These are phyloP conservation scores for Nylanderia fulva DNA, from an alignment of 1,140 invertebrate genomes.

Conservation along the genomic window DNA sequence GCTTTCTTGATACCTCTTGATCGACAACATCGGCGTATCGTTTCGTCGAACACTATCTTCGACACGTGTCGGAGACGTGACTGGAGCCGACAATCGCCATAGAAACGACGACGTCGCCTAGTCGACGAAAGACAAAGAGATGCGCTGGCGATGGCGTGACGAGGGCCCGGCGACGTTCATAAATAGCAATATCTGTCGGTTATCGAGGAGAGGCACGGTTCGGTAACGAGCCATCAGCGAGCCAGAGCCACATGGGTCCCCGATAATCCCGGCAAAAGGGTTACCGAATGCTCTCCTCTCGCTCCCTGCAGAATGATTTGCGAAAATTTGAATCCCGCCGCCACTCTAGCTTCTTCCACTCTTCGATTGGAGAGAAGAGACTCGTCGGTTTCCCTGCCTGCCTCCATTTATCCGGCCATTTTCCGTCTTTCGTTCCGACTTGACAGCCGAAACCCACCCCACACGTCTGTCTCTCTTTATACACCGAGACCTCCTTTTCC, in stretches of 20 bases:
- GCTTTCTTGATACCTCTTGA: constrained; percentile 27
- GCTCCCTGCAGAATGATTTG: constrained; percentile 78
- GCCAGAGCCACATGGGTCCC: constrained; percentile 83
- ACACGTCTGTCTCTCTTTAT: not conserved
- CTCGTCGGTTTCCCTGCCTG: constrained; percentile 23
- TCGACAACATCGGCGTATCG: constrained; percentile 21
- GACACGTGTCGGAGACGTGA: constrained; percentile 70
- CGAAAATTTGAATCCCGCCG: constrained; percentile 82
- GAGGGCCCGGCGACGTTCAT: constrained; percentile 76
- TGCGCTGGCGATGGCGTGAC: constrained; percentile 50
- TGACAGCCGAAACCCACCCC: constrained; percentile 35
- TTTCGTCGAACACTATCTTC: constrained; percentile 41
- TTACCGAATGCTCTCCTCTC: constrained; percentile 63
- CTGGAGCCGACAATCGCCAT: constrained; percentile 48
- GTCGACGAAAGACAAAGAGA: constrained; percentile 62
- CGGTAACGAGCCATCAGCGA: constrained; percentile 84
- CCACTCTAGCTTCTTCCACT: constrained; percentile 4
- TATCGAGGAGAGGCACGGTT: constrained; percentile 80
- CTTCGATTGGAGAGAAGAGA: constrained; percentile 23
- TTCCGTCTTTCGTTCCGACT: constrained; percentile 41
- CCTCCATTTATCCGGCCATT: constrained; percentile 49
- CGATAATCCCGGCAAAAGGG: constrained; percentile 81
- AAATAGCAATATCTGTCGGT: constrained; percentile 85
- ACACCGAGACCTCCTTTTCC: constrained; percentile 1
- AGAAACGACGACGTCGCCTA: constrained; percentile 33